Evolutionary conservation across 1,140 invertebrate species (phyloP), one percentile per base, ranked within the genome.

Genomic region (Lanistes nyassanus): DNA sequence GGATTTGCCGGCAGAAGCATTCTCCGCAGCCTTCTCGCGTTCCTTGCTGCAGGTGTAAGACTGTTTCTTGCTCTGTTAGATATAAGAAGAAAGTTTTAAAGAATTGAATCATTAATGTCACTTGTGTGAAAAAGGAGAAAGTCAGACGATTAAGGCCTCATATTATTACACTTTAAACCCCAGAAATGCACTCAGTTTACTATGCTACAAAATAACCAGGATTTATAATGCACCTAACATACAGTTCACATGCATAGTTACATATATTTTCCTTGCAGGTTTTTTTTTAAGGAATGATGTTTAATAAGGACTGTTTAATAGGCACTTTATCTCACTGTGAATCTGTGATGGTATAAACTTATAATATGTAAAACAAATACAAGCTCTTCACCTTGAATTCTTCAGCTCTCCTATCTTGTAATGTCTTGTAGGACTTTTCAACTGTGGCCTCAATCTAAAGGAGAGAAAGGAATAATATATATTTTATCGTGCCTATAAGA

Each of bases 401-500:
- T 31, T 94, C 93, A 29, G 92, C 91, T 62, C 96, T 91, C 93
- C 94, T 96, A 80, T 98, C 96, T 58, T 92, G 91, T 37, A 97
- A 90, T 39, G 92, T 91, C 80, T 95, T 94, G 0, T 93, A 93
- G 34, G 94, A 93, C 86, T 97, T 97, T 84, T 97, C 96, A 11
- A 97, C 96, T 64, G 93, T 93, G 71, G 91, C 92, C 88, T 98
- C 96, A 77, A 96, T 82, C 89, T 90, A 80, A 56, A 87, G 84
- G 31, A 75, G 55, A 77, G 31, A 80, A 39, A 58, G 37, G 55
- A 69, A 70, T 9, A 37, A 34, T 55, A 69, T 36, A 47, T 21
- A 5, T 29, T 36, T 67, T 13, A 62, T 23, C 11, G 26, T 5
- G 21, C 31, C 71, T 36, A 42, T 60, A 34, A 26, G 26, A 7